These are phyloP conservation scores for Trichoplusia ni DNA, from an alignment of 1,140 invertebrate species.

Conservation along the genomic window DNA sequence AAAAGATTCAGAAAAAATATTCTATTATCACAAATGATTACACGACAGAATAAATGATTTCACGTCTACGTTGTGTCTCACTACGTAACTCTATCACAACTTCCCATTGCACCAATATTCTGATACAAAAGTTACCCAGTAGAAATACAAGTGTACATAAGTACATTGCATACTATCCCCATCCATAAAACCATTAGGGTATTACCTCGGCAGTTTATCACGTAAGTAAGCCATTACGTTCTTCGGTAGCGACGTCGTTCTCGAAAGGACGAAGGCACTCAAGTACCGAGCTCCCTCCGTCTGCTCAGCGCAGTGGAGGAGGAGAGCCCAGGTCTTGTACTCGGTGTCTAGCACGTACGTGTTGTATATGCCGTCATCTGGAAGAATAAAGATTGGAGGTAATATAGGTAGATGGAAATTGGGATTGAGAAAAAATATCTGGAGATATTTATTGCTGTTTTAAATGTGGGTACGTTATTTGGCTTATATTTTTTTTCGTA, in stretches of 20 bases:
- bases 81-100: no score
- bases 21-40: no score
- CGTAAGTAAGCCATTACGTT: conserved; percentile 82
- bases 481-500: no score
- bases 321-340: conserved; percentile 89
- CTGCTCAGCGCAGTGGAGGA: conserved; percentile 93
- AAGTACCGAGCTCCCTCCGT: conserved; percentile 89
- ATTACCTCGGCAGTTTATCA: conserved; percentile 83
- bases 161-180: background rate
- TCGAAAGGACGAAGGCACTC: conserved; percentile 91
- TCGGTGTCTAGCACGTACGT: conserved; percentile 93
- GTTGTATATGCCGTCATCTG: conserved; percentile 94
- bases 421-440: no score
- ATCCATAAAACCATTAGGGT: background rate
- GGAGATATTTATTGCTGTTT: no score
- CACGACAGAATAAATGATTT: no score
- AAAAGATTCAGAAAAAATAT: no score
- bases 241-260: conserved; percentile 84
- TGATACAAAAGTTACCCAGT: no score
- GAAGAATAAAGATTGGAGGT: background rate
- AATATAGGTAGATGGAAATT: background rate
- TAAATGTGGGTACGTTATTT: no score
- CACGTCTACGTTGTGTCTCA: no score
- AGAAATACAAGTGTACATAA: no score
- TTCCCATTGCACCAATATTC: no score